Conservation (phyloP, 2,797 vertebrate species). For the Spinus pinus region DNA sequence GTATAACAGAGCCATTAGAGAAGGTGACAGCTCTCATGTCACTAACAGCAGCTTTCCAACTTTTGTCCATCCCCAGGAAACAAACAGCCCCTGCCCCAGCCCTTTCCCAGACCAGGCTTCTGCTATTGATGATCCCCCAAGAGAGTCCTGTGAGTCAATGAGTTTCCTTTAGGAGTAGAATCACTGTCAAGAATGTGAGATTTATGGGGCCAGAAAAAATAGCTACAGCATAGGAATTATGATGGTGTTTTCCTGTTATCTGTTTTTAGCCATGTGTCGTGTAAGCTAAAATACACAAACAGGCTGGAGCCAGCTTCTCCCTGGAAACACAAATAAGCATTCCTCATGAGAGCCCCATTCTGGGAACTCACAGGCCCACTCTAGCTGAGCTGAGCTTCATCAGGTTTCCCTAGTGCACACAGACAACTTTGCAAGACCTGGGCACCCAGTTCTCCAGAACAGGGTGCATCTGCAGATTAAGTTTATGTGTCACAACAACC, state of each 20-base stretch:
- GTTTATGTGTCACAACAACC: not conserved
- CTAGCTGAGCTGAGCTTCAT: fast-evolving
- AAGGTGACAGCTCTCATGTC: not conserved
- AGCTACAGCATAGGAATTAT: not conserved
- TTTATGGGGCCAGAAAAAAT: not conserved
- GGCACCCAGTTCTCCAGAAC: not conserved
- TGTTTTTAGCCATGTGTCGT: not conserved
- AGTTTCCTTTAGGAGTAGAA: not conserved
- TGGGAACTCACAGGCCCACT: not conserved
- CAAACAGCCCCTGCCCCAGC: not conserved
- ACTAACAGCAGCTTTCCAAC: not conserved
- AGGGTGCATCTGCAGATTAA: not conserved
- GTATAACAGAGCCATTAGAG: not conserved
- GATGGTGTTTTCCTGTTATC: not conserved
- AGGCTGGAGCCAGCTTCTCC: not conserved
- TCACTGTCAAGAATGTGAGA: not conserved
- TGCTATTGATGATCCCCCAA: not conserved
- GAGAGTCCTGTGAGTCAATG: not conserved
- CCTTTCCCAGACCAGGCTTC: not conserved
- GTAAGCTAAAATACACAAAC: not conserved
- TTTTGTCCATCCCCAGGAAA: not conserved
- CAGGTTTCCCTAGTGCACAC: not conserved
- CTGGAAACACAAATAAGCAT: not conserved
- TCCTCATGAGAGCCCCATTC: not conserved
- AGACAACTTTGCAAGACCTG: not conserved